Evolutionary conservation across 2,113 vertebrate species (phyloP).

Genomic region (Menura novaehollandiae): DNA sequence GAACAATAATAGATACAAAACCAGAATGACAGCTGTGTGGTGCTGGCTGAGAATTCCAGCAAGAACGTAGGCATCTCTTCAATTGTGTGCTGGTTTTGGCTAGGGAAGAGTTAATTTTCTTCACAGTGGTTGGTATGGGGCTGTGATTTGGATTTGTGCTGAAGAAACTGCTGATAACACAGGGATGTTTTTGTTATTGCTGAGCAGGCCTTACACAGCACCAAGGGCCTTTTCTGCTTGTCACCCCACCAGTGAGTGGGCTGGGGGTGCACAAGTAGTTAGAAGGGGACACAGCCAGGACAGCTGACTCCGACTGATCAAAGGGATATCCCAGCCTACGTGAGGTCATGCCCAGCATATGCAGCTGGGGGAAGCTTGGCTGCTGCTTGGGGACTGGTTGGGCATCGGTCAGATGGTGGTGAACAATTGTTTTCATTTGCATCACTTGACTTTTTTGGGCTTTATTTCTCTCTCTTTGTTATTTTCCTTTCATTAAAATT

Average conservation of each 20-base stretch:
- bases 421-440: background rate
- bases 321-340: background rate
- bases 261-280: background rate
- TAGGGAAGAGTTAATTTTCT: background rate
- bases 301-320: background rate
- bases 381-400: background rate
- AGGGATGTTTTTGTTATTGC: background rate
- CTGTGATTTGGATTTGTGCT: background rate
- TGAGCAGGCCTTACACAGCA: background rate
- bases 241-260: background rate
- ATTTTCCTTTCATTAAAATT: background rate
- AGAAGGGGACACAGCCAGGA: background rate
- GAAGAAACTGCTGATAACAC: background rate
- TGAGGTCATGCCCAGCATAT: background rate
- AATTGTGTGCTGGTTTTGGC: background rate
- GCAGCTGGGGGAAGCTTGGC: background rate
- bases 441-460: background rate
- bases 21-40: background rate
- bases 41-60: background rate
- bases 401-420: fast-evolving
- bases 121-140: background rate
- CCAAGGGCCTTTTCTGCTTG: background rate
- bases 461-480: background rate
- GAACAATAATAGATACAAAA: background rate
- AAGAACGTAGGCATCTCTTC: background rate